These are phyloP conservation scores for Ambastaia sidthimunki DNA, from an alignment of 2,797 vertebrate species.

Conservation along the genomic window DNA sequence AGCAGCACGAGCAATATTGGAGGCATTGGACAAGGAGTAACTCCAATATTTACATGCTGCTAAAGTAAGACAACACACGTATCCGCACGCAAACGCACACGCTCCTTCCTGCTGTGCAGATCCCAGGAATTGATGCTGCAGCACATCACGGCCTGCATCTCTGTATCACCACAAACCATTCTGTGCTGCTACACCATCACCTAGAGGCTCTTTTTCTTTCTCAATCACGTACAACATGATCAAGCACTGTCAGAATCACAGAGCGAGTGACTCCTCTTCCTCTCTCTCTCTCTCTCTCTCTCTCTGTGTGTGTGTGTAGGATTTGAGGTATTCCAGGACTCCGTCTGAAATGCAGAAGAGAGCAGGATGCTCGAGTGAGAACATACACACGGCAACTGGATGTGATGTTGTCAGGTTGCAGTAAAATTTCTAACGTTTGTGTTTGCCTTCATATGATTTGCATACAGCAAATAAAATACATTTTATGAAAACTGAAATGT, in stretches of 20 bases:
- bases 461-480: not conserved
- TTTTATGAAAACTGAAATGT: not conserved
- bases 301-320: constrained; percentile 22
- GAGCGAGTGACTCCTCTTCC: constrained; percentile 21
- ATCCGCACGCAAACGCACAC: constrained; percentile 8
- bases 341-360: constrained; percentile 59
- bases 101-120: constrained; percentile 61
- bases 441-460: not conserved
- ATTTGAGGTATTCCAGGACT: constrained; percentile 45
- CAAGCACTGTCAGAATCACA: constrained; percentile 32
- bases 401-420: constrained; percentile 25
- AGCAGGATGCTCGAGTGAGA: constrained; percentile 41
- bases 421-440: constrained; percentile 9
- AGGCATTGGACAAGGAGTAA: constrained; percentile 89
- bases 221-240: constrained; percentile 22
- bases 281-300: constrained; percentile 25
- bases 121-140: constrained; percentile 92
- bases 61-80: constrained; percentile 87
- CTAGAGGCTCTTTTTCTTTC: constrained; percentile 68
- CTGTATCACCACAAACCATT: constrained; percentile 99
- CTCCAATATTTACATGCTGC: constrained; percentile 99
- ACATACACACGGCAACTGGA: constrained; percentile 28
- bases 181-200: constrained; percentile 99
- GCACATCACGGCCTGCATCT: constrained; percentile 99
- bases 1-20: constrained; percentile 99